These are phyloP conservation scores for Agrotis exclamationis DNA, from an alignment of 2,888 invertebrate genomes.

Conservation along the genomic window DNA sequence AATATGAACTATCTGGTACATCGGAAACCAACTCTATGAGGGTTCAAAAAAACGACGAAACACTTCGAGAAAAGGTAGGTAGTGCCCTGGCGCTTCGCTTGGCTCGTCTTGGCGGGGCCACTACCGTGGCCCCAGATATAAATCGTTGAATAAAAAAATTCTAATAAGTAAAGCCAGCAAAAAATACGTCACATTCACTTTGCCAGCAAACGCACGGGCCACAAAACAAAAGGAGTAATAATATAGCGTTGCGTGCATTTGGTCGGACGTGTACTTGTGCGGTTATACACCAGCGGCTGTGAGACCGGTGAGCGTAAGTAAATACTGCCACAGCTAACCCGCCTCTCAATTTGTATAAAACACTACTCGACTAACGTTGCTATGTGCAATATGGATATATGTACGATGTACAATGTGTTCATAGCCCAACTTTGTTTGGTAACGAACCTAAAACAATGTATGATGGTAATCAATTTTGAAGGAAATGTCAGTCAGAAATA, in stretches of 20 bases:
- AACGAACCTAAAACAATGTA: constrained; percentile 8
- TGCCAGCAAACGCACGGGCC: constrained; percentile 15
- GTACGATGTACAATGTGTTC: constrained; percentile 2
- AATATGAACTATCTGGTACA: too few species aligned
- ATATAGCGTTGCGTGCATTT: constrained; percentile 22
- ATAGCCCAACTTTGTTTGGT: constrained; percentile 3
- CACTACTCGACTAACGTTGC: constrained; percentile 4
- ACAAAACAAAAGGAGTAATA: constrained; percentile 1
- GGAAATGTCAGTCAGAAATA: neutral
- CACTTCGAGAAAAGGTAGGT: too few species aligned
- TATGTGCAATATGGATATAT: neutral
- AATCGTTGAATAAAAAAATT: neutral
- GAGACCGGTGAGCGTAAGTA: constrained; percentile 20
- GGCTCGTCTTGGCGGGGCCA: too few species aligned
- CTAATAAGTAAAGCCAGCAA: neutral
- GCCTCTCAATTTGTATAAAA: constrained; percentile 26
- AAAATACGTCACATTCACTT: constrained; percentile 16
- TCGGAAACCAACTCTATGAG: too few species aligned
- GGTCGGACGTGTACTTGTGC: constrained; percentile 36
- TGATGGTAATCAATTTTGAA: neutral
- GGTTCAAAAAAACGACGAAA: too few species aligned
- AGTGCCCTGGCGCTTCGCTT: too few species aligned
- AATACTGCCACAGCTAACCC: constrained; percentile 29
- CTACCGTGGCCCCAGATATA: too few species aligned
- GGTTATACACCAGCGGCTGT: constrained; percentile 2